phyloP scores from a whole-genome alignment of 2,113 vertebrate species.

The Bettongia penicillata region DNA sequence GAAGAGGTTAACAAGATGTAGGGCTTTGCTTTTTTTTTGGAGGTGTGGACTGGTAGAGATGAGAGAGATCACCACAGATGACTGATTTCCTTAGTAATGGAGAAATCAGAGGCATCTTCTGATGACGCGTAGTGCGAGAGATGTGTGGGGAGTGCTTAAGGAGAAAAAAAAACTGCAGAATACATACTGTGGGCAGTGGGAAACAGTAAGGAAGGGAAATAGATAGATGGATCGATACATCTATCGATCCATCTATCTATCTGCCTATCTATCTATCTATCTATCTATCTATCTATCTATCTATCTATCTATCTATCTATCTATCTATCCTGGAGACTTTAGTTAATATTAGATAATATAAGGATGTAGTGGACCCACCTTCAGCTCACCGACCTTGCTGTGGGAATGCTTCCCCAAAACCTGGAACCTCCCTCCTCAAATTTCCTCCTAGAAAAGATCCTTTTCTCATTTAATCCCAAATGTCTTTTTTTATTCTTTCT shows the following conservation, averaged over 20 bases:
- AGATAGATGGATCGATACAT: no score
- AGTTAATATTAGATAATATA: background rate
- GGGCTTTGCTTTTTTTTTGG: background rate
- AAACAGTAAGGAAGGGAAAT: background rate
- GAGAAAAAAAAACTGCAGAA: background rate
- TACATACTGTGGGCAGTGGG: background rate
- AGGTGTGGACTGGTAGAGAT: background rate
- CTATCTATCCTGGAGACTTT: background rate
- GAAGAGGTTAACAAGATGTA: background rate
- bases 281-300: no score
- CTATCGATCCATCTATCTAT: no score
- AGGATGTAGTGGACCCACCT: background rate
- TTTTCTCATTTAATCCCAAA: background rate
- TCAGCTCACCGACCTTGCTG: background rate
- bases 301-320: no score
- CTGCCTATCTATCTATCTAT: no score
- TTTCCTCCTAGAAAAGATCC: background rate
- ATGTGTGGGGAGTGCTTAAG: background rate
- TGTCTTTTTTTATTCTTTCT: background rate
- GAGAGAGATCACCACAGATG: background rate
- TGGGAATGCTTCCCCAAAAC: background rate
- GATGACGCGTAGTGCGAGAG: no score
- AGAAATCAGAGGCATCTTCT: background rate
- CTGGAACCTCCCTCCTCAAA: background rate
- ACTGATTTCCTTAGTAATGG: background rate